A percentile compares a stretch with the other conserved stretches of the same genome.
Conservation (phyloP, 2,113 vertebrate species). For the Xiphophorus maculatus region DNA sequence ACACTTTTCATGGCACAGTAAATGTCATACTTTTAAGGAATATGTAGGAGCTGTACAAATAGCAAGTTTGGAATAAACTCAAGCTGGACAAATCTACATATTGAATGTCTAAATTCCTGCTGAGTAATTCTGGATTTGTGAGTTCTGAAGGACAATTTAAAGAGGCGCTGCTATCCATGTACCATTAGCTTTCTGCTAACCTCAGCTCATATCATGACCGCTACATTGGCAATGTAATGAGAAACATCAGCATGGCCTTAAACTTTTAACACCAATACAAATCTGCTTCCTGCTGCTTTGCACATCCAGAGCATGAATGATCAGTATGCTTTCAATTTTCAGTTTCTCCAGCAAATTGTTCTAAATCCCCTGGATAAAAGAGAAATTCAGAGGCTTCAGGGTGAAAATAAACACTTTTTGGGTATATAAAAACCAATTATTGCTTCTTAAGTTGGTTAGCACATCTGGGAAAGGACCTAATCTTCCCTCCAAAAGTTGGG, state of each 20-base stretch:
- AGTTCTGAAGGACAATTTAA: conserved; percentile 34
- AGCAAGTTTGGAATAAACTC: neutral
- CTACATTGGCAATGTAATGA: conserved; percentile 50
- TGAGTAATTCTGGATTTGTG: conserved; percentile 11
- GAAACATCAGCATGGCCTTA: conserved; percentile 46
- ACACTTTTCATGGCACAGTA: neutral
- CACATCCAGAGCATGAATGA: conserved; percentile 30
- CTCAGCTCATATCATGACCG: conserved; percentile 40
- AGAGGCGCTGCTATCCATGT: conserved; percentile 39
- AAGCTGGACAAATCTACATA: conserved; percentile 34
- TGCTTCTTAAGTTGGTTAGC: neutral
- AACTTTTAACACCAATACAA: conserved; percentile 56
- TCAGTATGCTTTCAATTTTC: conserved; percentile 3
- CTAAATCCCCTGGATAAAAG: conserved; percentile 14
- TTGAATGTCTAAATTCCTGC: conserved; percentile 31
- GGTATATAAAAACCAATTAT: neutral
- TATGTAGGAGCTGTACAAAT: neutral
- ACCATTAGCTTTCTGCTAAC: conserved; percentile 57
- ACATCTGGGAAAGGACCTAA: too few species aligned
- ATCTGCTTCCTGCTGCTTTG: conserved; percentile 54
- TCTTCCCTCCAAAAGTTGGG: too few species aligned
- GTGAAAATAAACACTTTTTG: conserved; percentile 13
- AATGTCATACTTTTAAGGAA: neutral
- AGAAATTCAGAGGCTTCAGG: neutral
- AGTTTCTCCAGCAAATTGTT: conserved; percentile 6